phyloP scores from a whole-genome alignment of 1,140 invertebrate species.

The Drosophila triauraria region DNA sequence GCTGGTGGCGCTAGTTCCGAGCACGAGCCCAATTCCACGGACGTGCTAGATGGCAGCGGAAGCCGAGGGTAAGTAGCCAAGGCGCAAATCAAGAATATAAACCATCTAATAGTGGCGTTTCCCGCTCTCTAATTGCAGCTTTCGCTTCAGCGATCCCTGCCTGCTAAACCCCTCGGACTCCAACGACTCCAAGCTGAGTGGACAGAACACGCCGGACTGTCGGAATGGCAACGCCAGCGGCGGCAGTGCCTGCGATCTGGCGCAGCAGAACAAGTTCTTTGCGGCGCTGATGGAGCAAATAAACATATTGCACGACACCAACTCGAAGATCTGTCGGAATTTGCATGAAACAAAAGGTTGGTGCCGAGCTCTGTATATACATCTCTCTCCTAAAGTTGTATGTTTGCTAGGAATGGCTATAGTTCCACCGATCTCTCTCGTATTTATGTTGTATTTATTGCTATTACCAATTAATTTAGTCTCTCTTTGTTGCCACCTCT shows the following conservation, averaged over 20 bases:
- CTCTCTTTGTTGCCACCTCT: constrained; percentile 53
- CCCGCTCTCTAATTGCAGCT: constrained; percentile 43
- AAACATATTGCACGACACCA: constrained; percentile 82
- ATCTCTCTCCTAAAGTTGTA: neutral
- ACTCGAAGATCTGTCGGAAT: constrained; percentile 84
- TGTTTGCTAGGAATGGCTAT: constrained; percentile 16
- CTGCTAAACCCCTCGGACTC: constrained; percentile 79
- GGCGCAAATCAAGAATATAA: neutral
- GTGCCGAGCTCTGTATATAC: constrained; percentile 16
- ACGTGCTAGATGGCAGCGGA: constrained; percentile 77
- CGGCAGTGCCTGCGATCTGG: constrained; percentile 54
- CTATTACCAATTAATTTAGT: constrained; percentile 48
- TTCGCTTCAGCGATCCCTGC: constrained; percentile 84
- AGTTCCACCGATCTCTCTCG: constrained; percentile 12
- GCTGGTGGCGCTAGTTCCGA: constrained; percentile 56
- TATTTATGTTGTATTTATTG: constrained; percentile 28
- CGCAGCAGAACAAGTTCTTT: constrained; percentile 81
- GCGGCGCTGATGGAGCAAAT: constrained; percentile 82
- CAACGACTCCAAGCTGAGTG: constrained; percentile 81
- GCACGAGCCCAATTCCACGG: constrained; percentile 78
- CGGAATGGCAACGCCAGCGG: constrained; percentile 59
- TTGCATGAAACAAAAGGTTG: constrained; percentile 84
- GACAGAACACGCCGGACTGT: constrained; percentile 76
- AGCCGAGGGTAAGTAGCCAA: constrained; percentile 64
- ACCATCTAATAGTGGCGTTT: neutral